phyloP scores from a whole-genome alignment of 64 coral and sea anemone species.

The Acropora yongei region DNA sequence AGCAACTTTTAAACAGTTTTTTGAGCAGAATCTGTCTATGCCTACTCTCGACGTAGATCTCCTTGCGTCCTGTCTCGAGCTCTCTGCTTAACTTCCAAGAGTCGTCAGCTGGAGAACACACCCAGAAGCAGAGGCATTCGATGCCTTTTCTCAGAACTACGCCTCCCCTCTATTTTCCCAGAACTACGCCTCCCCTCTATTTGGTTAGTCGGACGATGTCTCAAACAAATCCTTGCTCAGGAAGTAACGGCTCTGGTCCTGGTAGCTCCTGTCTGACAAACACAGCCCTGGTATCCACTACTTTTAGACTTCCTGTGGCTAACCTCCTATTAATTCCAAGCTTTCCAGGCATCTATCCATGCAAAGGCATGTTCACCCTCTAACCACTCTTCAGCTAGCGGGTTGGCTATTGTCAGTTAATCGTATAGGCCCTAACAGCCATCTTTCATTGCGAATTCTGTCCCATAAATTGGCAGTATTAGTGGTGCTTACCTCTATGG shows the following conservation, averaged over 20 bases:
- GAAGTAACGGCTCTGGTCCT: background rate
- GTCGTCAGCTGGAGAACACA: background rate
- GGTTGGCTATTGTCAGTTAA: background rate
- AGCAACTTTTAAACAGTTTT: no score
- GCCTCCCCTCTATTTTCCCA: background rate
- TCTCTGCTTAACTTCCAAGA: background rate
- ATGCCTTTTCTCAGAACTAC: conserved; percentile 1
- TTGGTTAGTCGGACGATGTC: background rate
- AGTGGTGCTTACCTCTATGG: conserved; percentile 48
- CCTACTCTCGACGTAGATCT: background rate
- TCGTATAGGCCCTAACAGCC: background rate
- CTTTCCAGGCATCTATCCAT: background rate
- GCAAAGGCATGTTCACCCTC: background rate
- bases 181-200: background rate
- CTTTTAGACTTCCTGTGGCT: background rate
- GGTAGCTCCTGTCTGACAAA: conserved; percentile 2
- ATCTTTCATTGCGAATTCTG: conserved; percentile 9
- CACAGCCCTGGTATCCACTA: background rate
- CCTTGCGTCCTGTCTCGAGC: background rate
- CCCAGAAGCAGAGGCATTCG: conserved; percentile 14
- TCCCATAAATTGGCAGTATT: conserved; percentile 30
- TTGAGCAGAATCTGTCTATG: no score
- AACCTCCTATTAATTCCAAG: background rate
- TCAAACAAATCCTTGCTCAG: background rate
- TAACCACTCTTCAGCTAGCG: background rate